Percentiles rank a stretch among this genome's conserved stretches.
Evolutionary conservation across 2,113 vertebrate species (phyloP).

Genomic region (Rhadina sibilatrix): DNA sequence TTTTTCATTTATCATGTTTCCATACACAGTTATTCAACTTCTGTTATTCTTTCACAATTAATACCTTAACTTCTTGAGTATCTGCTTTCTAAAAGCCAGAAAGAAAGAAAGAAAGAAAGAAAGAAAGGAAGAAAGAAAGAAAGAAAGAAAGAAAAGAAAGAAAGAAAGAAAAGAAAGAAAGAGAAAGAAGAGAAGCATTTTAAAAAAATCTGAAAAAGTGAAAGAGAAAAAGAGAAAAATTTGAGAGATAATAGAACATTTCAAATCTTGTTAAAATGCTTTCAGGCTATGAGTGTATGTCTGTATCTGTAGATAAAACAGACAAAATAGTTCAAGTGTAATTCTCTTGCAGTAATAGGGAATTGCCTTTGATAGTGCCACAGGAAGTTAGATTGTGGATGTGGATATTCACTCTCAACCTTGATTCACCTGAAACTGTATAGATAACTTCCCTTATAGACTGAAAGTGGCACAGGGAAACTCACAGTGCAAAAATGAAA

Average conservation of each 20-base stretch:
- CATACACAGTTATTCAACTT: constrained; percentile 6
- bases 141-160: no score
- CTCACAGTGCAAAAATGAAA: neutral
- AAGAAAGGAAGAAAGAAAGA: no score
- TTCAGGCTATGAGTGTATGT: neutral
- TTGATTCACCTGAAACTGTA: neutral
- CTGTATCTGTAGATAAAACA: neutral
- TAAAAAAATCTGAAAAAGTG: no score
- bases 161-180: no score
- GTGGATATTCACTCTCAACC: neutral
- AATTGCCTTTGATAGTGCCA: neutral
- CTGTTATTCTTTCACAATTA: constrained; percentile 20
- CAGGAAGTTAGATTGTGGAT: neutral
- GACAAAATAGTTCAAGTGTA: fast-evolving
- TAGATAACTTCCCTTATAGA: neutral
- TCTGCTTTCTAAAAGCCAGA: neutral
- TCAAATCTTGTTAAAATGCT: neutral
- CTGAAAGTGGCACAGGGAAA: neutral
- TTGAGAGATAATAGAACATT: neutral
- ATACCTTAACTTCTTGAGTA: constrained; percentile 5
- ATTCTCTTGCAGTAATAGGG: neutral
- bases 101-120: no score
- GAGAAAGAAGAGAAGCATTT: fast-evolving
- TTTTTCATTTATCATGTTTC: constrained; percentile 66
- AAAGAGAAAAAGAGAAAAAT: neutral